Base-by-base conservation (phyloP, 2,797 vertebrate genomes). In the Bovichtus variegatus region DNA sequence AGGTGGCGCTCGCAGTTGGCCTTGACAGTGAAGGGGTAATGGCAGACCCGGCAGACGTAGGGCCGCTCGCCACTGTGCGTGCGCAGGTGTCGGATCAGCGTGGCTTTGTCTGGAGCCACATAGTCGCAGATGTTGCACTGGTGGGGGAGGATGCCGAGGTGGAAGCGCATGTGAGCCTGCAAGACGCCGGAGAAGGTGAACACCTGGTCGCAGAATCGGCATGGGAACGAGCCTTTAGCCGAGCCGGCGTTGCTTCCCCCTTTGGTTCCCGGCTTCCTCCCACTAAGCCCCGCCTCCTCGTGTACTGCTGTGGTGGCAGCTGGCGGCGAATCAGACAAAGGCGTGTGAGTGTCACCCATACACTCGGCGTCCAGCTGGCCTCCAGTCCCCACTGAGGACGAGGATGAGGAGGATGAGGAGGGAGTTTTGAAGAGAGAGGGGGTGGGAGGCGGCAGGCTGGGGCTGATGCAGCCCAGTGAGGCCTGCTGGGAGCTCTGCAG, bases 1-100 rank as follows among this genome's bases (percentile, higher is more conserved):
- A 99, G 94, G 90, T 99, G 98, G 71, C 98, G 96, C 93, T 99
- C 98, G 0, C 98, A 99, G 90, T 99, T 99, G 87, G 98, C 98
- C 87, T 99, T 99, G 88, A 99, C 98, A 0, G 98, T 99, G 94
- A 99, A 99, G 0, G 98, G 98, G 78, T 99, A 99, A 86, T 98
- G 97, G 90, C 98, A 99, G 86, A 99, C 96, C 31, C 97, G 97
- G 89, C 98, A 99, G 70, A 99, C 95, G 57, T 99, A 99, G 0
- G 98, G 98, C 36, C 98, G 95, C 91, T 99, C 98, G 1, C 98
- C 98, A 0, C 98, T 99, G 94, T 99, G 98, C 0, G 97, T 99
- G 61, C 97, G 95, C 88, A 99, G 91, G 90, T 99, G 98, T 2
- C 98, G 96, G 91, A 99, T 98, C 49, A 99, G 93, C 0, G 98